Evolutionary conservation across 2,888 invertebrate species (phyloP).

Genomic region (Leptopilina syphax): DNA sequence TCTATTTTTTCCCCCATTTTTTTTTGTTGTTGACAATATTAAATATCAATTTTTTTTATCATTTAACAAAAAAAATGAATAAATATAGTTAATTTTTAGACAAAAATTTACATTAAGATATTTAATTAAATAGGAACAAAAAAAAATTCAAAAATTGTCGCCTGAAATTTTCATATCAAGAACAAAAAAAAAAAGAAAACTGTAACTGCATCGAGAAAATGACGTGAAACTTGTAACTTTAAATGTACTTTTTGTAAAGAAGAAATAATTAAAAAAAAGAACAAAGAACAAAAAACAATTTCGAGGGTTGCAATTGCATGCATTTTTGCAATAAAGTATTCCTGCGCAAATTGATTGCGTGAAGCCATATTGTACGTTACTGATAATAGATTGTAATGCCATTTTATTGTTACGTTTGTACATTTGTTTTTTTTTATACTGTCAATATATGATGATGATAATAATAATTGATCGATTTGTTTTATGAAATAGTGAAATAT

Average conservation of each 20-base stretch:
- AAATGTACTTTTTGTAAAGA: conserved; percentile 39
- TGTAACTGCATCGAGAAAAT: conserved; percentile 33
- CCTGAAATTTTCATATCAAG: conserved; percentile 27
- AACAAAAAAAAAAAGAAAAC: neutral
- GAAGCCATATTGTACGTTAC: conserved; percentile 40
- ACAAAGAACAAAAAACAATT: neutral
- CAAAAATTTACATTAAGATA: too few relatives aligned
- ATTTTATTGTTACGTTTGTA: conserved; percentile 68
- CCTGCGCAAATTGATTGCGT: conserved; percentile 14
- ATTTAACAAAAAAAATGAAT: too few relatives aligned
- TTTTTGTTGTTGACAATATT: too few relatives aligned
- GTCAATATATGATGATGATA: conserved; percentile 47
- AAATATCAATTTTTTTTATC: too few relatives aligned
- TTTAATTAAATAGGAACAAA: neutral
- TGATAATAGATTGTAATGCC: conserved; percentile 44
- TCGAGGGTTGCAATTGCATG: conserved; percentile 27
- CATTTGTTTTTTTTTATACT: conserved; percentile 67
- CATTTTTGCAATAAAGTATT: conserved; percentile 32
- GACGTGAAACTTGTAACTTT: conserved; percentile 7
- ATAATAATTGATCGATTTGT: conserved; percentile 55
- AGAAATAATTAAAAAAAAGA: neutral
- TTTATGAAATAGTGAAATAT: conserved; percentile 52
- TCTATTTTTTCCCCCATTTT: too few relatives aligned
- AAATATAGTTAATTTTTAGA: too few relatives aligned
- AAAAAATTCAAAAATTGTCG: neutral